Evolutionary conservation across 2,113 vertebrate genomes (phyloP).

Genomic region (Apteryx mantelli): DNA sequence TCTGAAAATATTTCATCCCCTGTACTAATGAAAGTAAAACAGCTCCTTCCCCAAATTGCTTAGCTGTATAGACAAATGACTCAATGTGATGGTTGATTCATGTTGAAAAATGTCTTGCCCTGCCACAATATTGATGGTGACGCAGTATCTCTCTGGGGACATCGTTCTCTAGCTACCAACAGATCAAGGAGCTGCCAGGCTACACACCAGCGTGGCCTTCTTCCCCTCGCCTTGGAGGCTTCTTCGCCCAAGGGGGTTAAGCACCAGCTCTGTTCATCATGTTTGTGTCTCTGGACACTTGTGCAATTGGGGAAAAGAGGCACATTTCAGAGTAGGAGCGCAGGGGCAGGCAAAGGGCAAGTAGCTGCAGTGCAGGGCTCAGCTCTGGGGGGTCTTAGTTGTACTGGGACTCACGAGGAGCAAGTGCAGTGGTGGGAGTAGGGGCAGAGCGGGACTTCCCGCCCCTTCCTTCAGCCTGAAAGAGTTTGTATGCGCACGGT

Average conservation of each 20-base stretch:
- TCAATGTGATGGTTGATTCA: neutral
- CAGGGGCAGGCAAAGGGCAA: too few relatives aligned
- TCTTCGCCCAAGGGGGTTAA: neutral
- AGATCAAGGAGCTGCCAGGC: neutral
- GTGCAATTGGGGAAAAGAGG: too few relatives aligned
- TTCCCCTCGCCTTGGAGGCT: too few relatives aligned
- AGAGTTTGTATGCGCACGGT: fast-evolving
- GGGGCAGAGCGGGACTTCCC: neutral
- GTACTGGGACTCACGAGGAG: neutral
- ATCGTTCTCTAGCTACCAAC: neutral
- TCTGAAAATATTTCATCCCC: neutral
- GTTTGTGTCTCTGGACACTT: too few relatives aligned
- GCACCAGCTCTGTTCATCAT: neutral
- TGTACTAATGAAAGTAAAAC: neutral
- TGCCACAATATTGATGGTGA: neutral
- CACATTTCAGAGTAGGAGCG: too few relatives aligned
- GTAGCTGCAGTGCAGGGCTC: too few relatives aligned
- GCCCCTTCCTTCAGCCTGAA: neutral
- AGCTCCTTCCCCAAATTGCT: fast-evolving
- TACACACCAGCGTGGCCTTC: neutral
- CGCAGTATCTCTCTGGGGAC: neutral
- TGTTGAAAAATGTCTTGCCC: neutral
- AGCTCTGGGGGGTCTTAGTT: too few relatives aligned
- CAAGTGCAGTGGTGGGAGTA: neutral
- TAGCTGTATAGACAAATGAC: neutral